These are phyloP conservation scores for Anthophora plumipes DNA, from an alignment of 2,888 invertebrate genomes.

Conservation along the genomic window DNA sequence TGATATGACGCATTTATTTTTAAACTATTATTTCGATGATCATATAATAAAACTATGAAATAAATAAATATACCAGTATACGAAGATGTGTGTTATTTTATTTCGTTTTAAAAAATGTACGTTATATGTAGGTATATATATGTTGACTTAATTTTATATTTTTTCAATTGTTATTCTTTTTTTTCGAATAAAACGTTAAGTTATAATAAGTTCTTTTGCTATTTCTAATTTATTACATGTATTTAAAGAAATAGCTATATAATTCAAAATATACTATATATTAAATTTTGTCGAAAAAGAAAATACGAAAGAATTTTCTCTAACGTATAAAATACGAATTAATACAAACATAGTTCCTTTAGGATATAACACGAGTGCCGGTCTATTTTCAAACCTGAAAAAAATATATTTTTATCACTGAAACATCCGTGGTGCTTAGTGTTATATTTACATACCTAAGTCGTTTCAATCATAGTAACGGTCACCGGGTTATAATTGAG, in stretches of 20 bases:
- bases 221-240: not conserved
- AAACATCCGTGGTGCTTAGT: constrained; percentile 19
- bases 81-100: not conserved
- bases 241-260: not conserved
- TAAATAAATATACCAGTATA: constrained; percentile 6
- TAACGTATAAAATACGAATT: not conserved
- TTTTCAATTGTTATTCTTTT: not conserved
- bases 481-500: constrained; percentile 46
- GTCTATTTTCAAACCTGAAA: not conserved
- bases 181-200: not conserved
- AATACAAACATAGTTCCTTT: not conserved
- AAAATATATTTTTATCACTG: not conserved
- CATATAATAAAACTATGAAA: not conserved
- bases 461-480: constrained; percentile 9
- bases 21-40: not conserved
- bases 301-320: no score
- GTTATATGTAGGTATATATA: not conserved
- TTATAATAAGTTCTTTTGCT: not conserved
- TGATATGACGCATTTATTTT: constrained; percentile 7
- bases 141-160: not conserved
- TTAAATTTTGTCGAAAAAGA: not conserved
- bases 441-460: constrained; percentile 6
- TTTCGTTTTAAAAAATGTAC: not conserved
- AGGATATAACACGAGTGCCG: no score
- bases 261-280: not conserved